Percentiles rank a stretch among this genome's conserved stretches.
These are phyloP conservation scores for Eulemur rubriventer DNA, from an alignment of 2,797 vertebrate genomes.

Conservation along the genomic window DNA sequence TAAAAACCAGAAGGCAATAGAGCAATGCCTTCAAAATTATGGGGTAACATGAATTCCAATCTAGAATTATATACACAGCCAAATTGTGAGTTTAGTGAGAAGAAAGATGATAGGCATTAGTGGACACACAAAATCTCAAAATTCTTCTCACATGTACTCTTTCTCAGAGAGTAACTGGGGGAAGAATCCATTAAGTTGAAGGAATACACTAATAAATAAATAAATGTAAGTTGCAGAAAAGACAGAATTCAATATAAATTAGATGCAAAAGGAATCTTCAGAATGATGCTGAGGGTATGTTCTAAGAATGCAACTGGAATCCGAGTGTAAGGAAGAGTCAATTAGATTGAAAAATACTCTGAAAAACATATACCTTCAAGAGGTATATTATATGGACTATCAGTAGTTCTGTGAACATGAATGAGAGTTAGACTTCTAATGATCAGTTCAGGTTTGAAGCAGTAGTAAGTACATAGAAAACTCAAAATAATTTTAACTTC, in stretches of 20 bases:
- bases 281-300: background rate
- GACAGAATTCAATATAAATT: background rate
- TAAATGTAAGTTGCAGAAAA: background rate
- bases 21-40: background rate
- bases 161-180: background rate
- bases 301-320: background rate
- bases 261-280: background rate
- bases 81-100: background rate
- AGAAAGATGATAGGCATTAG: background rate
- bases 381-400: background rate
- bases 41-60: background rate
- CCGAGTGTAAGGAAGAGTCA: background rate
- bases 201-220: background rate
- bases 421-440: background rate
- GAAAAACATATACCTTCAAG: background rate
- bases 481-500: background rate
- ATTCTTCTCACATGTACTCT: background rate
- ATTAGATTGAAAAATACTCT: background rate
- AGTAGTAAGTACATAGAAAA: background rate
- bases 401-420: background rate
- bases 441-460: background rate
- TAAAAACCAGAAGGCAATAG: background rate
- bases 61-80: background rate
- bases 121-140: background rate
- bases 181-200: background rate